Conservation (phyloP, 2,888 invertebrate genomes). For the Dasypolia templi region DNA sequence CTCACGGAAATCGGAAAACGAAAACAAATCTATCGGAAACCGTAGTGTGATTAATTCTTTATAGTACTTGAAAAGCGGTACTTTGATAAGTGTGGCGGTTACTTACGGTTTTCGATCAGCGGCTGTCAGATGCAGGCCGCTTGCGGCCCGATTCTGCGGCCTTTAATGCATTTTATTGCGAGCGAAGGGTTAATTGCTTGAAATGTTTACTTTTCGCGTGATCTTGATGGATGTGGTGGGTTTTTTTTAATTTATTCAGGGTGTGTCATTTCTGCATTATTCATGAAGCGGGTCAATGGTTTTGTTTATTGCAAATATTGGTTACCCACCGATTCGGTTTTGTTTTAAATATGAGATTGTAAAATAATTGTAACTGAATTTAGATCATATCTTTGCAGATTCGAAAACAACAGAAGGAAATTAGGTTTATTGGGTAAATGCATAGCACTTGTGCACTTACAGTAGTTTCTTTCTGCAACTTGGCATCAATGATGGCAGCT, state of each 20-base stretch:
- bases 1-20: conserved; percentile 6
- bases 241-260: neutral
- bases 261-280: neutral
- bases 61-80: conserved; percentile 12
- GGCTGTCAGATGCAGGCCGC: neutral
- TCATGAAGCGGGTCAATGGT: neutral
- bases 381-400: neutral
- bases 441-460: too few species aligned
- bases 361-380: neutral
- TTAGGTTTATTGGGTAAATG: too few species aligned
- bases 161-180: conserved; percentile 40
- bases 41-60: conserved; percentile 23
- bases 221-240: conserved; percentile 17
- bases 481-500: neutral
- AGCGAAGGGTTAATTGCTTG: conserved; percentile 42
- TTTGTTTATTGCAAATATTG: neutral
- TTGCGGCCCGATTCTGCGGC: conserved; percentile 14
- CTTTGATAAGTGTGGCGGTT: conserved; percentile 27
- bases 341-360: neutral
- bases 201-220: conserved; percentile 24
- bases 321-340: neutral
- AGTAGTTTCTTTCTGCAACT: neutral
- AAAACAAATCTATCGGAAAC: conserved; percentile 5
- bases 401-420: too few species aligned
- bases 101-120: conserved; percentile 49